phyloP scores from a whole-genome alignment of 2,888 invertebrate genomes.

The Galerucella nymphaeae region DNA sequence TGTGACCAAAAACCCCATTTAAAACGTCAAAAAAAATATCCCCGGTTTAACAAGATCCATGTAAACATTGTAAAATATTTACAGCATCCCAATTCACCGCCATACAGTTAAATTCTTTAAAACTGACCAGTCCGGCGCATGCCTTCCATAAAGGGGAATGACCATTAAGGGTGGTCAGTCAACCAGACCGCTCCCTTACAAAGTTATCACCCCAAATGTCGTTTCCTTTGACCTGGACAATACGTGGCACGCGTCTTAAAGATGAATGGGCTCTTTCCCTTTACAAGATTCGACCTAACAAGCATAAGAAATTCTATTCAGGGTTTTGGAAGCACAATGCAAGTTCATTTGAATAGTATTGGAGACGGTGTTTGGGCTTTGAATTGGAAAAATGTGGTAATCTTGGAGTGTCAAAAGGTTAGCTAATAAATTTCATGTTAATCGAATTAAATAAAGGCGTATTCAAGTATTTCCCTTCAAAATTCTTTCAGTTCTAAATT shows the following conservation, averaged over 20 bases:
- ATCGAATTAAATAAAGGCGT: background rate
- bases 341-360: slow-evolving; percentile 45
- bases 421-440: slow-evolving; percentile 26
- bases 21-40: slow-evolving; percentile 12
- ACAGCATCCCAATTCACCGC: slow-evolving; percentile 45
- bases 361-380: slow-evolving; percentile 27
- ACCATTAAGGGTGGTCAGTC: slow-evolving; percentile 59
- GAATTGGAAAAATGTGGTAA: slow-evolving; percentile 32
- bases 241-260: slow-evolving; percentile 53
- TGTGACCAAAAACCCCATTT: slow-evolving; percentile 9
- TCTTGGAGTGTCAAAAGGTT: slow-evolving; percentile 42
- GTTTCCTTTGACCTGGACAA: slow-evolving; percentile 45
- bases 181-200: slow-evolving; percentile 58
- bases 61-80: slow-evolving; percentile 37
- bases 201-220: slow-evolving; percentile 48
- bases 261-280: slow-evolving; percentile 44
- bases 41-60: slow-evolving; percentile 35
- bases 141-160: slow-evolving; percentile 38
- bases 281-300: slow-evolving; percentile 45
- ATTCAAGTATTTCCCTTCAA: background rate
- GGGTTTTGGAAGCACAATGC: slow-evolving; percentile 36
- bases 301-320: slow-evolving; percentile 49
- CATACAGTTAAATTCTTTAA: slow-evolving; percentile 48
- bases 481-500: background rate
- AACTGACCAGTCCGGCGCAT: slow-evolving; percentile 50